Percentiles rank a stretch among this genome's conserved stretches.
Evolutionary conservation across 2,113 vertebrate genomes (phyloP).

Genomic region (Dromiciops gliroides): DNA sequence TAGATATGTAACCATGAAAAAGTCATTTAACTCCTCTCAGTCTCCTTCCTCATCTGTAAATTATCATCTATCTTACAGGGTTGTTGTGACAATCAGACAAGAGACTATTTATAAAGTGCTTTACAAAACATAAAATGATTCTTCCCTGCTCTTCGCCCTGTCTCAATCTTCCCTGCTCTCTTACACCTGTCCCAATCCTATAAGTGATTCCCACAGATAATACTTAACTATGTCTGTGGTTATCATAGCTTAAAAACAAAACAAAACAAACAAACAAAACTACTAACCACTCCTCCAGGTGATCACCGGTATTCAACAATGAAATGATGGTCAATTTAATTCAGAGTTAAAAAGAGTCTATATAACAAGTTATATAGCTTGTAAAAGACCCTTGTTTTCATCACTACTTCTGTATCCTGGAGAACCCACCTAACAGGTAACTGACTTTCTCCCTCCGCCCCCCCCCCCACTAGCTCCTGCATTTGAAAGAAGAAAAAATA

Average conservation of each 20-base stretch:
- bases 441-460: background rate
- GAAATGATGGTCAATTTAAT: background rate
- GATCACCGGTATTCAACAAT: background rate
- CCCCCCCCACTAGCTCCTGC: background rate
- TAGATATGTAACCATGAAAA: background rate
- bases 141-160: background rate
- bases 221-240: background rate
- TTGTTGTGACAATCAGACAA: background rate
- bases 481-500: constrained; percentile 14
- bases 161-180: background rate
- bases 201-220: background rate
- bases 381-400: background rate
- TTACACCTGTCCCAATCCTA: background rate
- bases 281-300: background rate
- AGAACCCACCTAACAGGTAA: background rate
- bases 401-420: background rate
- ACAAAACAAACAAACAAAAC: background rate
- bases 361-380: background rate
- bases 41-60: background rate
- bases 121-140: background rate
- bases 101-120: background rate
- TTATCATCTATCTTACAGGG: background rate
- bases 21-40: background rate
- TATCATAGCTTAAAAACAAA: background rate
- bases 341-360: background rate